Base-by-base conservation (phyloP, 2,888 invertebrate species). In the Macrophya annulata region DNA sequence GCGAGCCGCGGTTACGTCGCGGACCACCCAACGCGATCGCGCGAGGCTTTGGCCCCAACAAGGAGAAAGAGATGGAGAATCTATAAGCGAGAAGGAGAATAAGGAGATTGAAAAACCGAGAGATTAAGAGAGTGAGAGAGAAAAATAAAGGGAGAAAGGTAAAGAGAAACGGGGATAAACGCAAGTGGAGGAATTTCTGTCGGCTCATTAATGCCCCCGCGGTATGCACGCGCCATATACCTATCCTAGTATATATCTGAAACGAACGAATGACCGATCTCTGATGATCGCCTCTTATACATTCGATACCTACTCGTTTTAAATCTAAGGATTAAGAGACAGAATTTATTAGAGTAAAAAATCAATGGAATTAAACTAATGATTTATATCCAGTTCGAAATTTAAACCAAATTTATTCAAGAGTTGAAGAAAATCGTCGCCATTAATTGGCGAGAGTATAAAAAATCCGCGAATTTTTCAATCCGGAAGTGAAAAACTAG, bases 1-100 rank as follows among this genome's bases (percentile, higher is more conserved):
- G 82, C 48, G 25, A 45, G 81, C 68, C 81, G 82, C 82, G 82
- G 82, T 83, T 68, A 68, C 82, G 82, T 83, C 82, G 82, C 82
- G 82, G 93, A 93, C 93, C 93, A 93, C 93, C 93, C 93, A 93
- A 92, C 91, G 91, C 91, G 93, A 93, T 93, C 92, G 91, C 92
- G 91, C 93, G 92, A 91, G 91, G 55, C 65, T 65, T 68, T 87
- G 82, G 55, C 65, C 31, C 45, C 48, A 68, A 83, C 65, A 59
- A 83, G 65, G 82, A 83, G 82, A 45, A 68, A 40, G 31, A 83
- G 82, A 59, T 6, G 62, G 55, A 8, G 25, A 55, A 4, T 12
- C 6, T 8, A 40, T 5, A 59, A 81, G 62, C 12, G 81, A 81
- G 59, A 21, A 37, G 48, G 62, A 81, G 81, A 37, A 81, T n/a